These are phyloP conservation scores for Tupaia chinensis DNA, from an alignment of 2,113 vertebrate genomes.

Conservation along the genomic window DNA sequence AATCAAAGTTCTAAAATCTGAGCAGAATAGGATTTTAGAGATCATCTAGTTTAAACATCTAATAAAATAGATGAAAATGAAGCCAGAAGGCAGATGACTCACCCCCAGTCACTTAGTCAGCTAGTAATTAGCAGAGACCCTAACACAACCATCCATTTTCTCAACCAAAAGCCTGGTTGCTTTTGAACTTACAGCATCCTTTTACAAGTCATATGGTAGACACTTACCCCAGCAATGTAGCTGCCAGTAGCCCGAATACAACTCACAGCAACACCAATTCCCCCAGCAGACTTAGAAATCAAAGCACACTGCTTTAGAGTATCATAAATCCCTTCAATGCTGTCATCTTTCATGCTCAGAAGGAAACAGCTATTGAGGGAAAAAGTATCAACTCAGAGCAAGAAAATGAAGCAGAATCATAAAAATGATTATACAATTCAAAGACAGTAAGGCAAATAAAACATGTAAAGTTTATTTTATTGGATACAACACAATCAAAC, in stretches of 20 bases:
- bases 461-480: constrained; percentile 37
- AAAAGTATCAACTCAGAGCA: constrained; percentile 42
- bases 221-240: constrained; percentile 97
- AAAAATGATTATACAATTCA: background rate
- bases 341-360: constrained; percentile 97
- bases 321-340: constrained; percentile 98
- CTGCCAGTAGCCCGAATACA: constrained; percentile 97
- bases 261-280: constrained; percentile 96
- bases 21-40: constrained; percentile 21
- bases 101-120: background rate
- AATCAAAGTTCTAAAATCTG: constrained; percentile 53
- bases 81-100: constrained; percentile 40
- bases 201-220: constrained; percentile 16
- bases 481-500: constrained; percentile 7
- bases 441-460: constrained; percentile 43
- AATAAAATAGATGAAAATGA: constrained; percentile 7
- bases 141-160: background rate
- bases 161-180: background rate
- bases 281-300: constrained; percentile 97
- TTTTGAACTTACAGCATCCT: background rate
- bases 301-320: constrained; percentile 97
- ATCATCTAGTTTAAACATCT: constrained; percentile 14
- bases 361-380: constrained; percentile 93
- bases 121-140: constrained; percentile 38
- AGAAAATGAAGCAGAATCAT: background rate